Conservation (phyloP, 1,140 invertebrate species). For the Drosophila mauritiana region DNA sequence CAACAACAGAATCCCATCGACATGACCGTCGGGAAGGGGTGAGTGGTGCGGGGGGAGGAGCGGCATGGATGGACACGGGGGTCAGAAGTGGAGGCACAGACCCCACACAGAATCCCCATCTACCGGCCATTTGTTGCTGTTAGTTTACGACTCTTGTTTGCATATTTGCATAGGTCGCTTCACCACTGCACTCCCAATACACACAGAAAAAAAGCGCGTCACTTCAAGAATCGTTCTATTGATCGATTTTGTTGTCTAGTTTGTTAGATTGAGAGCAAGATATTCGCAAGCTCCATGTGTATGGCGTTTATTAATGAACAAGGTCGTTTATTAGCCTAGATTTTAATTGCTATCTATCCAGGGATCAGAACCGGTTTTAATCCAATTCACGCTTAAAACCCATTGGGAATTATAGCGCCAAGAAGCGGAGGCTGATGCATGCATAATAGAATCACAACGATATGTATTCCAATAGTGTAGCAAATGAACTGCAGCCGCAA, state of each 20-base stretch:
- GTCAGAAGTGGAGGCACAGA: neutral
- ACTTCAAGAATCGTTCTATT: neutral
- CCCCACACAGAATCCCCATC: slow-evolving; percentile 42
- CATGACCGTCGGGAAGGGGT: slow-evolving; percentile 11
- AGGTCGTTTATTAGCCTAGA: neutral
- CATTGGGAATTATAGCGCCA: slow-evolving; percentile 4
- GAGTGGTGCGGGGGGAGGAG: no score
- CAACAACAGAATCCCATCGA: slow-evolving; percentile 65
- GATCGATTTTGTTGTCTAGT: no score
- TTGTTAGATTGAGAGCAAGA: neutral
- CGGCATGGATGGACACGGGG: no score
- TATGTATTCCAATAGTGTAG: neutral
- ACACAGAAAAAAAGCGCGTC: neutral
- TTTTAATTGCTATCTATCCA: neutral
- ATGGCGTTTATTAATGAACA: neutral
- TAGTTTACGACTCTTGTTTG: slow-evolving; percentile 61
- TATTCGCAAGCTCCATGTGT: neutral
- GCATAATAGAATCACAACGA: neutral
- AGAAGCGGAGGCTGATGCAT: neutral
- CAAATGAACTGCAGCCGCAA: neutral
- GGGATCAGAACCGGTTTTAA: neutral
- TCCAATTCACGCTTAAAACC: neutral
- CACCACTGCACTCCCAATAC: slow-evolving; percentile 5
- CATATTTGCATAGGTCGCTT: slow-evolving; percentile 67
- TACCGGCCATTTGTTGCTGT: slow-evolving; percentile 49